A percentile compares a stretch with the other conserved stretches of the same genome.
These are phyloP conservation scores for Nansenia antarctica DNA, from an alignment of 2,113 vertebrate genomes.

Conservation along the genomic window DNA sequence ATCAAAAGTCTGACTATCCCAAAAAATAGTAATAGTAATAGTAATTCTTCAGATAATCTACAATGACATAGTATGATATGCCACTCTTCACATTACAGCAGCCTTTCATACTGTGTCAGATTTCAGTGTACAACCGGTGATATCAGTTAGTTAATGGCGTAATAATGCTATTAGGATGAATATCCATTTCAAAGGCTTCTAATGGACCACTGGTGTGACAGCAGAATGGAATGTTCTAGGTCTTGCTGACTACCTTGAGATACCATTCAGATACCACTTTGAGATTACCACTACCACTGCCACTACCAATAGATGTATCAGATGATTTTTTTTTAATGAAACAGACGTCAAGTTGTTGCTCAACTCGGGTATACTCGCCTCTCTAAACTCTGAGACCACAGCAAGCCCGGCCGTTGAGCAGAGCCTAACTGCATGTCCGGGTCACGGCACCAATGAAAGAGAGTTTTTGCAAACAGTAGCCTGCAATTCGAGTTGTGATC, in stretches of 20 bases:
- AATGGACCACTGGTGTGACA: conserved; percentile 54
- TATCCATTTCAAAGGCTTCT: conserved; percentile 60
- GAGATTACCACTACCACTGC: no score
- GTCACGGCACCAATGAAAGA: no score
- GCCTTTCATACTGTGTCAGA: conserved; percentile 59
- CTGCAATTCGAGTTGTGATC: no score
- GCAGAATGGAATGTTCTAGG: conserved; percentile 26
- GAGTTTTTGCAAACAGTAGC: no score
- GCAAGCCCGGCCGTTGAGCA: no score
- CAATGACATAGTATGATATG: conserved; percentile 26
- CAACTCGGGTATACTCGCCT: no score
- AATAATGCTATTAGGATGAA: conserved; percentile 43
- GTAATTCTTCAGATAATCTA: conserved; percentile 27
- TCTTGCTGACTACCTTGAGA: conserved; percentile 39
- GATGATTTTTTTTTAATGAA: no score
- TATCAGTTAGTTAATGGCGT: conserved; percentile 43
- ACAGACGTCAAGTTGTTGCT: no score
- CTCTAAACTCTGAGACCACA: no score
- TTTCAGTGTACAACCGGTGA: conserved; percentile 56
- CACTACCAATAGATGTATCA: conserved; percentile 1
- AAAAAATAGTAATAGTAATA: conserved; percentile 42
- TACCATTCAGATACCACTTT: no score
- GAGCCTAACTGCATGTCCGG: no score
- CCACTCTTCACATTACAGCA: conserved; percentile 34
- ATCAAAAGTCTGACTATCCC: no score